Evolutionary conservation across 2,888 invertebrate species (phyloP).

Genomic region (Campopleginae sp.): DNA sequence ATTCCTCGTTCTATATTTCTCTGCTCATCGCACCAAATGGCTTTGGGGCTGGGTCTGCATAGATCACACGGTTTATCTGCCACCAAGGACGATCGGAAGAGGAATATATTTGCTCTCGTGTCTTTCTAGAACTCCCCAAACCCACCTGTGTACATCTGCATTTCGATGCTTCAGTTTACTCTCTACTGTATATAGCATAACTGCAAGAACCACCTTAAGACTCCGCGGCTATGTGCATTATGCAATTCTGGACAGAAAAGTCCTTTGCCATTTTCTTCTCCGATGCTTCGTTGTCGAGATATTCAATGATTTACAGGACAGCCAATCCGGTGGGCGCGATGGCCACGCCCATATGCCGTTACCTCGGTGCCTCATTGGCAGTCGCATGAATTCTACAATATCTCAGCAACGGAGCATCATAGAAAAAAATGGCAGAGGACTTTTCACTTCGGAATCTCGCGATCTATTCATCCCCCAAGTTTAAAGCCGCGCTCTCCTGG

Average conservation of each 20-base stretch:
- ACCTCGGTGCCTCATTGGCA: neutral
- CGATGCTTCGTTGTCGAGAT: neutral
- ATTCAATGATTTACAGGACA: neutral
- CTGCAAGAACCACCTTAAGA: neutral
- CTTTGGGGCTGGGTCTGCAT: slow-evolving; percentile 24
- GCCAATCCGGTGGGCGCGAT: neutral
- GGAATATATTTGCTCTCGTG: slow-evolving; percentile 28
- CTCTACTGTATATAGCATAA: neutral
- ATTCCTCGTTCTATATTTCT: slow-evolving; percentile 18
- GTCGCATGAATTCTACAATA: neutral
- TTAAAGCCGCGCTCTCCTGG: neutral
- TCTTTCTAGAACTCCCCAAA: slow-evolving; percentile 18
- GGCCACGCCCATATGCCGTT: neutral
- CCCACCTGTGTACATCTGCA: slow-evolving; percentile 47
- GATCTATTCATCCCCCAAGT: neutral
- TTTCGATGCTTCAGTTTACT: slow-evolving; percentile 40
- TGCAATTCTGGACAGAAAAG: neutral
- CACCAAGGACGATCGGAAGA: slow-evolving; percentile 19
- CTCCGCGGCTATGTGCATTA: neutral
- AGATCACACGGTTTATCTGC: slow-evolving; percentile 41
- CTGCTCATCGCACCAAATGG: slow-evolving; percentile 42
- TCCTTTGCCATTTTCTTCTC: neutral
- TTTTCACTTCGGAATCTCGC: neutral
- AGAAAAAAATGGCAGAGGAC: neutral
- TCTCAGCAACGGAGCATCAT: neutral